Evolutionary conservation across 1,140 invertebrate genomes (phyloP), one percentile per base, ranked within the genome.

Genomic region (Aphidius ervi): DNA sequence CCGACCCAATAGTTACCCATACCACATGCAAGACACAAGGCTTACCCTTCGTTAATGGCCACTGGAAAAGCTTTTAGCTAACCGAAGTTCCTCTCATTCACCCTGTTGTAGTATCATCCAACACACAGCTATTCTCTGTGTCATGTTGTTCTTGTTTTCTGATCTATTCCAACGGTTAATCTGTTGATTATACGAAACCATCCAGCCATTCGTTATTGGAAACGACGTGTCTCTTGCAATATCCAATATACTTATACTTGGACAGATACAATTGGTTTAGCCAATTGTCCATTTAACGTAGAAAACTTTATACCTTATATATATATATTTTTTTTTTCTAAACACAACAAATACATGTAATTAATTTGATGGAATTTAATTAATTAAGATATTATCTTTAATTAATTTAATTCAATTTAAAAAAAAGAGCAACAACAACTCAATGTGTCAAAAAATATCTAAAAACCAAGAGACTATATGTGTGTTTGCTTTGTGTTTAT

Each of bases 151-250:
- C 48, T 43, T 52, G 48, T 47, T 58, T 50, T 59, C 74, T 78
- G 75, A 77, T 80, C 77, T 75, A 79, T 80, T 78, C 72, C 67
- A 54, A 70, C 69, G 73, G 70, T 72, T 80, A 79, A 79, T 78
- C 74, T 78, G 69, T 77, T 80, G 77, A 80, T 79, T 80, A 79
- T 79, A 79, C 78, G 72, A 70, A 70, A 72, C 71, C 73, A 71
- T 74, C 68, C 72, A 68, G 67, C 65, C 72, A 76, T 76, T 74
- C 70, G 72, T 78, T 79, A 80, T 77, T 74, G 71, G 70, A 57
- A 71, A 72, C 64, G 72, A 74, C 61, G 37, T 48, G 56, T 67
- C 58, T 56, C 53, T 56, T 62, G 42, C 52, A 54, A 58, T 62
- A 63, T 56, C 56, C 59, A 54, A 50, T 46, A 50, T 55, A 59